These are phyloP conservation scores for Leucosticte australis DNA, from an alignment of 2,113 vertebrate species.

Conservation along the genomic window DNA sequence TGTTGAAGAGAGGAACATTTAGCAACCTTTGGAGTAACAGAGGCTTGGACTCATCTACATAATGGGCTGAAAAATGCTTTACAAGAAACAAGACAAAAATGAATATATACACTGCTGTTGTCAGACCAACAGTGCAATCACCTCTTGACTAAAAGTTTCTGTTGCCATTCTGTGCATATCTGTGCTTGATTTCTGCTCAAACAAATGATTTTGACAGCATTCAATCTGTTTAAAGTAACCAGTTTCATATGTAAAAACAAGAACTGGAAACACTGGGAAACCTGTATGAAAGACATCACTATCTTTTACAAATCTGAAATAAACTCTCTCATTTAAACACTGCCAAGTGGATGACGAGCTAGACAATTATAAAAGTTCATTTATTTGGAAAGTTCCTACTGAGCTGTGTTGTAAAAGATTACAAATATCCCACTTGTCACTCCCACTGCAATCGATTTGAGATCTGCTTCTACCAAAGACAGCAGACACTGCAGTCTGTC, in stretches of 20 bases:
- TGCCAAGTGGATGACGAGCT: not conserved
- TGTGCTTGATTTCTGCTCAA: not conserved
- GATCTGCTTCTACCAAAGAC: not conserved
- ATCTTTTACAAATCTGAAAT: not conserved
- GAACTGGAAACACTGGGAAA: not conserved
- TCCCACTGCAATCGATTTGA: not conserved
- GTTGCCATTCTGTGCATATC: not conserved
- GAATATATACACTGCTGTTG: rapidly evolving
- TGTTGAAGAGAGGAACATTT: not conserved
- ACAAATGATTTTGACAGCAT: not conserved
- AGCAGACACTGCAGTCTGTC: not conserved
- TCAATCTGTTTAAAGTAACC: not conserved
- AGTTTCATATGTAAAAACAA: not conserved
- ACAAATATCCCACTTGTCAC: not conserved
- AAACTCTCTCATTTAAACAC: not conserved
- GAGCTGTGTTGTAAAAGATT: not conserved
- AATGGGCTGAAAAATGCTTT: not conserved
- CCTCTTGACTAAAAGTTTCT: not conserved
- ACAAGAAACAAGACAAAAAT: not conserved
- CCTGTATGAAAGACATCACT: not conserved
- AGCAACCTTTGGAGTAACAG: rapidly evolving
- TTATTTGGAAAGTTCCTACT: not conserved
- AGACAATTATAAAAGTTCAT: not conserved
- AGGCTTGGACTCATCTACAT: not conserved
- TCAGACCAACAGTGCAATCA: not conserved